A percentile compares a stretch with the other conserved stretches of the same genome.
Conservation (phyloP, 2,888 invertebrate species). For the Agonopterix arenella region DNA sequence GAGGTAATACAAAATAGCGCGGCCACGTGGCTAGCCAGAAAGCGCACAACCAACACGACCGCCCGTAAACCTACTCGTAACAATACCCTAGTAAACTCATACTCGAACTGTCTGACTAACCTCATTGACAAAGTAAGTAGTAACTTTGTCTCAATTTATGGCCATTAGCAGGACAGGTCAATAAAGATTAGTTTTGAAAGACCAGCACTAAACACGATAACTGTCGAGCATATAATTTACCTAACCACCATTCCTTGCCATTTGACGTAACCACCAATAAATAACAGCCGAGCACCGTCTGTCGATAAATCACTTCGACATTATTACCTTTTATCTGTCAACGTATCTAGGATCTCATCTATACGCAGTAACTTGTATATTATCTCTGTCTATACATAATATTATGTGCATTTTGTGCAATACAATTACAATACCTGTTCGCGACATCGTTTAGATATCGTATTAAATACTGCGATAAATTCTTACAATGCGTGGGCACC, state of each 20-base stretch:
- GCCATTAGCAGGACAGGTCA: too few relatives aligned
- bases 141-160: too few relatives aligned
- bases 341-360: background rate
- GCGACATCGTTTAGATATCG: slow-evolving; percentile 19
- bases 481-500: slow-evolving; percentile 26
- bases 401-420: background rate
- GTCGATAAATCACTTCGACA: slow-evolving; percentile 3
- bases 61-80: too few relatives aligned
- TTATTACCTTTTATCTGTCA: background rate
- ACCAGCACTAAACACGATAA: too few relatives aligned
- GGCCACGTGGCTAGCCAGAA: too few relatives aligned
- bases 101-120: too few relatives aligned
- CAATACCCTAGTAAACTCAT: too few relatives aligned
- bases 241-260: background rate
- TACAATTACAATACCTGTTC: slow-evolving; percentile 12
- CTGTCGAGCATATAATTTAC: too few relatives aligned
- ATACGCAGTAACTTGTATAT: background rate
- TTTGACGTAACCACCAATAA: background rate
- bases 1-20: too few relatives aligned
- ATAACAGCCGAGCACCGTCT: background rate
- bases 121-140: too few relatives aligned
- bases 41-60: too few relatives aligned
- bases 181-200: too few relatives aligned
- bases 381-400: background rate
- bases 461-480: slow-evolving; percentile 32